Evolutionary conservation across 2,797 vertebrate species (phyloP), one percentile per base, ranked within the genome.

Genomic region (Helicolenus hilgendorfi): DNA sequence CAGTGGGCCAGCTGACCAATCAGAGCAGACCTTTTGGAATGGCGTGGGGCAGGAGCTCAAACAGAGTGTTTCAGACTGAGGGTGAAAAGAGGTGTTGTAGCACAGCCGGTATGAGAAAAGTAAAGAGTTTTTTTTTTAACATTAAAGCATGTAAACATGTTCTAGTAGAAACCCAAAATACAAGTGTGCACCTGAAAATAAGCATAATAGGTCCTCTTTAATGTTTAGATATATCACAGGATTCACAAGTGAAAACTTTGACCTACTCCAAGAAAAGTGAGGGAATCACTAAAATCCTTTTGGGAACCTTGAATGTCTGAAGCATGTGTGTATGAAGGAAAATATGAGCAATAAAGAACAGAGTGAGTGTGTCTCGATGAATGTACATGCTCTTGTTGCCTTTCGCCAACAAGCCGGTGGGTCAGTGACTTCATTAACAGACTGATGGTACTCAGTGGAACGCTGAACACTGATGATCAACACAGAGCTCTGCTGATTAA

Each of bases 401-500:
- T 83, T 79, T n/a, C 70, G 77, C 80, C 67, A 90, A 85, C 77
- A 45, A 81, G 79, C 77, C 10, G 20, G 62, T 33, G 72, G 93
- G 91, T 94, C 89, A 89, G 84, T 79, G 83, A 91, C 92, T 94
- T 91, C 87, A 96, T 96, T 94, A 95, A 75, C 60, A 70, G 77
- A 83, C 86, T 89, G 87, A 94, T 89, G 89, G 68, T 11, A 20
- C 83, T 92, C 73, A 63, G 80, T 88, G 85, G 68, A 91, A 76
- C 22, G 77, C 83, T 81, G 91, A 92, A 84, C 86, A 60, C 84
- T 81, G 87, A 89, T 85, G 85, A 95, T 90, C 87, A 88, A 84
- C 90, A 89, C 79, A 70, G 71, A 86, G 72, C 84, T 89, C 77
- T 65, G 73, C 92, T 94, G 92, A 96, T 95, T 94, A 95, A 94